Evolutionary conservation across 1,140 invertebrate species (phyloP).

Genomic region (Amyelois transitella): DNA sequence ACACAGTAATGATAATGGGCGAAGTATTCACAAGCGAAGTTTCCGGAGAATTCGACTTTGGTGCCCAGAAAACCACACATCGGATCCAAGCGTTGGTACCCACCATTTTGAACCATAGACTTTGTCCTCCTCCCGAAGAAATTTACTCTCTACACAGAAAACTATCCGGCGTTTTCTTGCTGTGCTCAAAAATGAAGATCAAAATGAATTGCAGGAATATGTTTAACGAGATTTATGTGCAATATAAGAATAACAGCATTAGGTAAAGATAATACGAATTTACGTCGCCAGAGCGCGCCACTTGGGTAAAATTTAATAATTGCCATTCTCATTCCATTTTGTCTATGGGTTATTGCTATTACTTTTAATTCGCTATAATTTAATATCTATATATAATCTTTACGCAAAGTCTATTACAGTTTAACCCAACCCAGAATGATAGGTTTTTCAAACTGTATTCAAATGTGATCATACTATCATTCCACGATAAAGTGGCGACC

Average conservation of each 20-base stretch:
- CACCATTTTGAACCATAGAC: slow-evolving; percentile 93
- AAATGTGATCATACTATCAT: too few relatives aligned
- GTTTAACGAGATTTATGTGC: slow-evolving; percentile 87
- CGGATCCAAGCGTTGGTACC: slow-evolving; percentile 88
- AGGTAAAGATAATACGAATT: slow-evolving; percentile 9
- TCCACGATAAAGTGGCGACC: too few relatives aligned
- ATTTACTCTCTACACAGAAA: slow-evolving; percentile 99
- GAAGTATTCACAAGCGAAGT: slow-evolving; percentile 87
- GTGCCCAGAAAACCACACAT: slow-evolving; percentile 83
- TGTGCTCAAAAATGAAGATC: slow-evolving; percentile 93
- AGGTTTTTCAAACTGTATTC: too few relatives aligned
- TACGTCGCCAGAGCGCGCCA: neutral
- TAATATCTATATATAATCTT: too few relatives aligned
- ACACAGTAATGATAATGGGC: slow-evolving; percentile 96
- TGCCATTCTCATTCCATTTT: too few relatives aligned
- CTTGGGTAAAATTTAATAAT: too few relatives aligned
- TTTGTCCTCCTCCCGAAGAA: slow-evolving; percentile 98
- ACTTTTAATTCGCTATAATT: too few relatives aligned
- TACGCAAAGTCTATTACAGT: too few relatives aligned
- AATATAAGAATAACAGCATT: slow-evolving; percentile 72
- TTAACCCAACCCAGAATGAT: too few relatives aligned
- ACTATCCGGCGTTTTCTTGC: slow-evolving; percentile 96
- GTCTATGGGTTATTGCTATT: too few relatives aligned
- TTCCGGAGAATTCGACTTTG: slow-evolving; percentile 90
- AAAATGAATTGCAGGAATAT: slow-evolving; percentile 89